phyloP scores from a whole-genome alignment of 2,888 invertebrate species.

The Exephanes ischioxanthus region DNA sequence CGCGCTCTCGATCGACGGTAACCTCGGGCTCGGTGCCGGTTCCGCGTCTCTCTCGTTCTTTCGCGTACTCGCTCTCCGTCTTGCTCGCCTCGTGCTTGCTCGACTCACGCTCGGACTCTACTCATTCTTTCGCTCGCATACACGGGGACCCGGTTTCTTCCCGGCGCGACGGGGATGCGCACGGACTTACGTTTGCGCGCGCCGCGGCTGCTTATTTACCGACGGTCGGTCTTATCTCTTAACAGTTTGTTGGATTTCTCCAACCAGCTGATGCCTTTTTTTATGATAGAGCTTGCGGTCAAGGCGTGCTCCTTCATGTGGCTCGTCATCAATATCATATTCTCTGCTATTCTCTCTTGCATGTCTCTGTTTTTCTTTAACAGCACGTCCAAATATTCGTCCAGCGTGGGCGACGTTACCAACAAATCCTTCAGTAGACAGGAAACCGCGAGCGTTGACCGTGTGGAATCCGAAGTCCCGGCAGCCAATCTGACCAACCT shows the following conservation, averaged over 20 bases:
- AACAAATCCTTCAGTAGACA: conserved; percentile 93
- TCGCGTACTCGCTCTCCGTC: too few relatives aligned
- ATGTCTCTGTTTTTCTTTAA: conserved; percentile 94
- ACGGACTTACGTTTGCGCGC: too few relatives aligned
- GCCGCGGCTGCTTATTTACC: too few relatives aligned
- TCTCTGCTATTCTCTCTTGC: conserved; percentile 97
- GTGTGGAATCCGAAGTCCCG: conserved; percentile 90
- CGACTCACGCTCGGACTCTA: too few relatives aligned
- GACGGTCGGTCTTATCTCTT: too few relatives aligned
- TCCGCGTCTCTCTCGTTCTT: too few relatives aligned
- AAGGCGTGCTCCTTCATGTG: conserved; percentile 96
- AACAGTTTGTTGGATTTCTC: conserved; percentile 91
- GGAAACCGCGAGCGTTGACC: conserved; percentile 95
- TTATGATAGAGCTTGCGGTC: conserved; percentile 95
- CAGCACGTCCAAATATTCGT: conserved; percentile 92
- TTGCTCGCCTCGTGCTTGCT: too few relatives aligned
- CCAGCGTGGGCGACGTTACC: conserved; percentile 84
- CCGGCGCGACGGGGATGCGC: too few relatives aligned
- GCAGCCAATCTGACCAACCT: conserved; percentile 91
- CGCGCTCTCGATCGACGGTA: too few relatives aligned
- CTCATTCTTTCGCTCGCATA: too few relatives aligned
- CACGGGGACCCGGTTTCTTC: too few relatives aligned
- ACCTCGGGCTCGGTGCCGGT: too few relatives aligned
- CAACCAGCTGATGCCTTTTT: conserved; percentile 88
- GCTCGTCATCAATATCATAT: conserved; percentile 95